Conservation (phyloP, 2,888 invertebrate species). For the Dimorphilus gyrociliatus region DNA sequence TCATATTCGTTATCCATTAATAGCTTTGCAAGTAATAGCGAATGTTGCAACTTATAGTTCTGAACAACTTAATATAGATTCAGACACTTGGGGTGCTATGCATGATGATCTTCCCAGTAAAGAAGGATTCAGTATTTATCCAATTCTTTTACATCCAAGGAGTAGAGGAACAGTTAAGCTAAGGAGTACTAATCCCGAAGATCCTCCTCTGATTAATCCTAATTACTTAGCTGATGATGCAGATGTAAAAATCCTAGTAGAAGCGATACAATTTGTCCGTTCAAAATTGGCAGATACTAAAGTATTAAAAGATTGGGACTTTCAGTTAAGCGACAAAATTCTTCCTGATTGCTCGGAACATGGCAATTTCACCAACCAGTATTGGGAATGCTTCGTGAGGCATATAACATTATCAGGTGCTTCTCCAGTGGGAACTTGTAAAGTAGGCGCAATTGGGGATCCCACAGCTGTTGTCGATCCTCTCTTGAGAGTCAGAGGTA, state of each 20-base stretch:
- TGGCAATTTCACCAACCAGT: constrained; percentile 14
- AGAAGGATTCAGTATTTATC: constrained; percentile 12
- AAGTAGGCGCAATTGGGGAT: constrained; percentile 45
- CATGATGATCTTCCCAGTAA: too few species aligned
- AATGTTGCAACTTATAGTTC: constrained; percentile 10
- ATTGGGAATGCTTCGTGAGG: constrained; percentile 19
- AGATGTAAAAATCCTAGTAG: constrained; percentile 42
- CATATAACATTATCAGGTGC: constrained; percentile 44
- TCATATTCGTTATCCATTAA: constrained; percentile 14
- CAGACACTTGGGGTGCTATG: too few species aligned
- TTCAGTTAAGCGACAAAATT: constrained; percentile 8
- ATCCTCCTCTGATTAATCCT: constrained; percentile 67
- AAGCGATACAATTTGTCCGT: constrained; percentile 8
- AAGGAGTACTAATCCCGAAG: constrained; percentile 54
- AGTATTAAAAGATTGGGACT: constrained; percentile 13
- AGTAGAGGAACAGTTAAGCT: constrained; percentile 59
- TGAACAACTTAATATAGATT: constrained; percentile 10
- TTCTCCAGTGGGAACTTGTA: constrained; percentile 58
- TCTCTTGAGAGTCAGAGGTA: constrained; percentile 21
- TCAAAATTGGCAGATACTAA: constrained; percentile 11
- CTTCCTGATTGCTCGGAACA: constrained; percentile 17
- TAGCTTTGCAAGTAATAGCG: constrained; percentile 12
- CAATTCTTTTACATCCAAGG: constrained; percentile 44
- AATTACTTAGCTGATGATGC: constrained; percentile 55
- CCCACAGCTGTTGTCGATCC: constrained; percentile 50